Evolutionary conservation across 2,113 vertebrate genomes (phyloP).

Genomic region (Camelus dromedarius): DNA sequence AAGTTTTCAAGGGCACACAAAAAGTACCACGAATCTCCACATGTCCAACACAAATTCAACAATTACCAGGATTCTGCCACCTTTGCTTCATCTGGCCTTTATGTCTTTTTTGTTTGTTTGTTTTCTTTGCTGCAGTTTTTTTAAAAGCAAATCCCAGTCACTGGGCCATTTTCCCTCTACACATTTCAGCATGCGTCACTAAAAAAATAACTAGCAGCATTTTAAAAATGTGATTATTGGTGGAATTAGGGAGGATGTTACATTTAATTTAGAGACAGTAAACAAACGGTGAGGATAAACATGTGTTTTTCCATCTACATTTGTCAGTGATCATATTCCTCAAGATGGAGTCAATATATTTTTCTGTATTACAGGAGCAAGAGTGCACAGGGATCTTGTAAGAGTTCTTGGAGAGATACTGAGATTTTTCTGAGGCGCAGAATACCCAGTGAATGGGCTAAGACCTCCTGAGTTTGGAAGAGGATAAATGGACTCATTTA

Average conservation of each 20-base stretch:
- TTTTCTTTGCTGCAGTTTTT: neutral
- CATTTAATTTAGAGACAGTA: neutral
- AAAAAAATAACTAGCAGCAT: neutral
- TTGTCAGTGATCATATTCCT: neutral
- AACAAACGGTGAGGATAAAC: neutral
- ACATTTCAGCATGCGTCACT: neutral
- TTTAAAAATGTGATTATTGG: neutral
- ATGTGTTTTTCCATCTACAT: neutral
- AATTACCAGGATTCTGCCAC: neutral
- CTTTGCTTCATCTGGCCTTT: neutral
- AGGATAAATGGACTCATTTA: neutral
- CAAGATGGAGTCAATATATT: neutral
- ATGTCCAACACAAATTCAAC: no score
- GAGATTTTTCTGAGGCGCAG: neutral
- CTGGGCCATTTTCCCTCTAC: neutral
- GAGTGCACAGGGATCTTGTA: neutral
- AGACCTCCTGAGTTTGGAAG: neutral
- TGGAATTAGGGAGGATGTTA: neutral
- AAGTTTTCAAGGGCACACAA: neutral
- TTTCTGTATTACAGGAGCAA: no score
- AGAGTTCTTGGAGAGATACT: neutral
- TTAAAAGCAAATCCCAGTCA: neutral
- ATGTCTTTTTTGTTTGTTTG: neutral
- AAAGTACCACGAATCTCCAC: neutral
- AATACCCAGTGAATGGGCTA: neutral